A percentile compares a stretch with the other conserved stretches of the same genome.
Evolutionary conservation across 2,797 vertebrate species (phyloP).

Genomic region (Pangasius krempfi): DNA sequence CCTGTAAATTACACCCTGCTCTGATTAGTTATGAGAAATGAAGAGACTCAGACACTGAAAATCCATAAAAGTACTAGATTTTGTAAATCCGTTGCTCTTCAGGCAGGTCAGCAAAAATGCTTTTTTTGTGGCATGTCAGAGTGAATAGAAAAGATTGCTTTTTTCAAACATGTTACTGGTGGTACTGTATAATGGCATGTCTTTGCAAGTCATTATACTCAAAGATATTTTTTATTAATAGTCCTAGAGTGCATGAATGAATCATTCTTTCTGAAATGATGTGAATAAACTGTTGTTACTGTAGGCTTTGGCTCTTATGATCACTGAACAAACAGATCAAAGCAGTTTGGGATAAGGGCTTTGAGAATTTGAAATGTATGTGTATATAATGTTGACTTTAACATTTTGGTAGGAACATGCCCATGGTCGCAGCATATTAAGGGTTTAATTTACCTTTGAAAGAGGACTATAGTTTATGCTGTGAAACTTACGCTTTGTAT

Average conservation of each 20-base stretch:
- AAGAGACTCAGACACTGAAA: background rate
- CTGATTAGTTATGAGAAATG: background rate
- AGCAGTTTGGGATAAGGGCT: background rate
- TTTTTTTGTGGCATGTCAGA: background rate
- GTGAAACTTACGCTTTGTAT: background rate
- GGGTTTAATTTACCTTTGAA: background rate
- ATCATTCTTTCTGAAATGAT: background rate
- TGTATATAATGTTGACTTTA: constrained; percentile 20
- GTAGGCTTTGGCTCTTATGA: background rate
- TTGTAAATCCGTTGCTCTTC: background rate
- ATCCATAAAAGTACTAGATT: background rate
- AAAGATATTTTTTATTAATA: background rate
- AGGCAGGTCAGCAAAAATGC: background rate
- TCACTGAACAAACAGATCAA: constrained; percentile 19
- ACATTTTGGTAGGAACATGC: background rate
- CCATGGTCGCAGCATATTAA: background rate
- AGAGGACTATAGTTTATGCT: background rate
- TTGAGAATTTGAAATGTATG: background rate
- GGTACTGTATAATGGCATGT: background rate
- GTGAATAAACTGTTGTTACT: background rate
- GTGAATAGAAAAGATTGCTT: background rate
- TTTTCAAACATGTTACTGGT: background rate
- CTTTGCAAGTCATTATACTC: background rate
- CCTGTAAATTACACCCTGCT: background rate
- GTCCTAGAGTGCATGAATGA: background rate